Conservation (phyloP, 2,113 vertebrate species). For the Gavialis gangeticus region DNA sequence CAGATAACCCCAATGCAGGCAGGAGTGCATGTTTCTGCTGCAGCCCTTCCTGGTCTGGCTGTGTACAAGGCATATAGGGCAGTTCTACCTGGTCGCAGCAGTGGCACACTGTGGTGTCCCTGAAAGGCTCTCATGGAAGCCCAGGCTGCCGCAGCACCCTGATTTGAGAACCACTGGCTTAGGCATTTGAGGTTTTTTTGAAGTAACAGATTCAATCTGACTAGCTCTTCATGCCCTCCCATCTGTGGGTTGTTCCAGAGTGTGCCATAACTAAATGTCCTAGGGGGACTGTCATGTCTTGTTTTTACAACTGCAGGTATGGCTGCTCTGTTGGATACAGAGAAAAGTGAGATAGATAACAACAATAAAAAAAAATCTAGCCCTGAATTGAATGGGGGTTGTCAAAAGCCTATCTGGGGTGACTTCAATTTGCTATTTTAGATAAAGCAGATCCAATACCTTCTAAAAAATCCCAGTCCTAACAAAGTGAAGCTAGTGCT, state of each 20-base stretch:
- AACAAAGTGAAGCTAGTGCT: accelerated
- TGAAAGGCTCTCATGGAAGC: too few species aligned
- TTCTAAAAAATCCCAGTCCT: background rate
- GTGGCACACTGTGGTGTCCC: too few species aligned
- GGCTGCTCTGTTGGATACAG: accelerated
- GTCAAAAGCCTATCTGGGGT: background rate
- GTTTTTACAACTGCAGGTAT: background rate
- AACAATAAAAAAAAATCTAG: background rate
- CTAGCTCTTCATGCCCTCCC: background rate
- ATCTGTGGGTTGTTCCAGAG: background rate
- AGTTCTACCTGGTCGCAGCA: too few species aligned
- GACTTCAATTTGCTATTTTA: background rate
- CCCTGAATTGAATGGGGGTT: background rate
- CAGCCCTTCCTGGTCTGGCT: too few species aligned
- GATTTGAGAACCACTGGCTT: background rate
- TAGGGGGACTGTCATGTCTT: background rate
- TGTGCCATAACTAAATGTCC: background rate
- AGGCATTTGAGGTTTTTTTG: background rate
- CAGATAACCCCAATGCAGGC: too few species aligned
- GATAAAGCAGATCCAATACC: background rate
- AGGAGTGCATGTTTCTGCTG: too few species aligned
- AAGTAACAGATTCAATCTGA: accelerated
- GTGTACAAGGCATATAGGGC: too few species aligned
- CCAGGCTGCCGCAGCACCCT: too few species aligned
- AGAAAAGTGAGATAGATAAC: background rate